Evolutionary conservation across 1,140 invertebrate species (phyloP), one percentile per base, ranked within the genome.

Genomic region (Ceratina australensis): DNA sequence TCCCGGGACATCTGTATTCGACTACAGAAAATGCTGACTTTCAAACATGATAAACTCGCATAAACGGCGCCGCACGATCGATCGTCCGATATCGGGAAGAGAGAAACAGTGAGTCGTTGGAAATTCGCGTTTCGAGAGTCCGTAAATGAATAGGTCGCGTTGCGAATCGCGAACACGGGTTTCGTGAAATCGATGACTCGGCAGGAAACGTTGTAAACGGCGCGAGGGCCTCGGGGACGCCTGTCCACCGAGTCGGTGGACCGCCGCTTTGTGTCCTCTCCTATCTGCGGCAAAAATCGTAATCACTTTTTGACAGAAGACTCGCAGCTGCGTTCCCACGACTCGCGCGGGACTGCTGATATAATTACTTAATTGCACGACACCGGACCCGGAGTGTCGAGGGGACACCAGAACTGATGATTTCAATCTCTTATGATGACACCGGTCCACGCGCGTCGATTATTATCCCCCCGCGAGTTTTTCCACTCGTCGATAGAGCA

Each of bases 321-420:
- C 33, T 42, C 33, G 13, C n/a, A 16, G 22, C 26, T 50, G 22
- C 22, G 67, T 72, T 78, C 75, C 20, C 75, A 72, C 75, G 68
- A n/a, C n/a, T n/a, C n/a, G 15, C 15, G 50, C 26, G n/a, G 15
- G 3, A 75, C 18, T 22, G 52, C 12, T 66, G 65, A 60, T 52
- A 61, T 76, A 76, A 76, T 76, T 69, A 76, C 66, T 76, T 76
- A 76, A 76, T 76, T 76, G 42, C 56, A 61, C 26, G 65, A 68
- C 26, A 33, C 15, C 50, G 26, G 26, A 33, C 12, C 13, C 52
- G 10, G 18, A 20, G 54, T 10, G 50, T 28, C 52, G 52, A 60
- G 60, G 61, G 56, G 61, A 61, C 65, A 50, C 24, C 15, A 24
- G 47, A 33, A 60, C 33, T n/a, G 26, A 69, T 5, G 47, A 72